These are phyloP conservation scores for Neogobius melanostomus DNA, from an alignment of 2,113 vertebrate species.

Conservation along the genomic window DNA sequence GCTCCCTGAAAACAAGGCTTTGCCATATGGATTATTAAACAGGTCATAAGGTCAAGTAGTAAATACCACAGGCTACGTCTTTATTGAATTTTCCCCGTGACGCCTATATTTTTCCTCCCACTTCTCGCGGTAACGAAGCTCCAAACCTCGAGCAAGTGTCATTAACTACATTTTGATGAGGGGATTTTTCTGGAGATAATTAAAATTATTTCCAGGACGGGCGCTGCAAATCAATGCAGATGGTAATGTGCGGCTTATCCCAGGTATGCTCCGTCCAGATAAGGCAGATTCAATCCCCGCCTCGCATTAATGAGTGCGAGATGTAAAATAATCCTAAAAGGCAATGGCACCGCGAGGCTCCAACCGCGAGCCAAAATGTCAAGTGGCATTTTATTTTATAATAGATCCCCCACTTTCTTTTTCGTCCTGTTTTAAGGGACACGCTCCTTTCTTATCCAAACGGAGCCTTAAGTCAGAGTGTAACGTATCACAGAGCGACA, in stretches of 20 bases:
- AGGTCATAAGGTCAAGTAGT: background rate
- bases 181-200: constrained; percentile 48
- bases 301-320: constrained; percentile 72
- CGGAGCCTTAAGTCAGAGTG: constrained; percentile 79
- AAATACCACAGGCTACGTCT: constrained; percentile 7
- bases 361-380: constrained; percentile 72
- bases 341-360: constrained; percentile 58
- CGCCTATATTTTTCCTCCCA: background rate
- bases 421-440: constrained; percentile 31
- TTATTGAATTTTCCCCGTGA: constrained; percentile 8
- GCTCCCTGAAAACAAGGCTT: background rate
- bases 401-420: constrained; percentile 28
- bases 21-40: constrained; percentile 12
- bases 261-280: constrained; percentile 72
- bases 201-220: constrained; percentile 66
- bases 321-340: constrained; percentile 75
- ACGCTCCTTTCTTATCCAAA: constrained; percentile 74
- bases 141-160: constrained; percentile 19
- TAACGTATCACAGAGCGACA: constrained; percentile 70
- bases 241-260: constrained; percentile 70
- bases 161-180: constrained; percentile 43
- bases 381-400: constrained; percentile 70
- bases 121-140: background rate
- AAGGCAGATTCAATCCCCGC: constrained; percentile 71
- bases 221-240: constrained; percentile 71